Evolutionary conservation across 2,113 vertebrate genomes (phyloP), one percentile per base, ranked within the genome.

Genomic region (Pycnonotus jocosus): DNA sequence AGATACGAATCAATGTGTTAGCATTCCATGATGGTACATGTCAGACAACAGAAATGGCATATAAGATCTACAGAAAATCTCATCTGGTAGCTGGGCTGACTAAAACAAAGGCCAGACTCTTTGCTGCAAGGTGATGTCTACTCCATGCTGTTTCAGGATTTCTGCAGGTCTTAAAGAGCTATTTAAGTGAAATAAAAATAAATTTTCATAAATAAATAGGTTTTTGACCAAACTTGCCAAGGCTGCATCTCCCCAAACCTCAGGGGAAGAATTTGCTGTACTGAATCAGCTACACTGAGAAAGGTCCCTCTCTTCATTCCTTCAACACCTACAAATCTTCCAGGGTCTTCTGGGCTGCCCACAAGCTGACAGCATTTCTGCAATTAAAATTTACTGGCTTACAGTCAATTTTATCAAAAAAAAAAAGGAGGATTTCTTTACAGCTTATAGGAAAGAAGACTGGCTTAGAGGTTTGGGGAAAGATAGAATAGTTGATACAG

Each of bases 121-220:
- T 87, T 91, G 44, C 82, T 85, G 66, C 79, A 45, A 53, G 16
- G 12, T 82, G 30, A 88, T 92, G 28, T 91, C 73, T 88, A 38
- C 31, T 95, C 68, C 10, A 1, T 64, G n/a, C 27, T 83, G 57
- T 48, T 65, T 53, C 53, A 93, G n/a, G 50, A 92, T 71, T 96
- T 97, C 50, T 96, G 81, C 90, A 93, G 77, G 38, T 85, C 93
- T 94, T 95, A 95, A 96, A 88, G 84, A 92, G 21, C 57, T 76
- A 84, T 92, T 94, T 85, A 93, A 80, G 14, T 68, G 61, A 95
- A 56, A 90, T 80, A 70, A 83, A 90, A 90, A 82, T 68, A 84
- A 60, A 64, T 80, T 79, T 86, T 91, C 58, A 86, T 94, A 93
- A 96, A 96, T 87, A 95, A 95, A 88, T 42, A 88, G 58, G 92